Conservation (phyloP, 2,113 vertebrate genomes). For the Tragelaphus buxtoni region DNA sequence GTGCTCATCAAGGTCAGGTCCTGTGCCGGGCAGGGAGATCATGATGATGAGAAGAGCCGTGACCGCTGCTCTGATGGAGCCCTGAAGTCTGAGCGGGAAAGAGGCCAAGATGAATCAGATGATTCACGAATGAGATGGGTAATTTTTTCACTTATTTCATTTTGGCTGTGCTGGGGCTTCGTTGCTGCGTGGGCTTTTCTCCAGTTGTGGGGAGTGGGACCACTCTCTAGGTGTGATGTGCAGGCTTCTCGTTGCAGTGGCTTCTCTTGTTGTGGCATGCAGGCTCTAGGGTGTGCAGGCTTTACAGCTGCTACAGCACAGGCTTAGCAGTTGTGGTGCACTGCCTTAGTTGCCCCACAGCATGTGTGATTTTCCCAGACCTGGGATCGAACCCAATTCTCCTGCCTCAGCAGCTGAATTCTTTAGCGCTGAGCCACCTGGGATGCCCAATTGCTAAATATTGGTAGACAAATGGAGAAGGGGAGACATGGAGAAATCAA, state of each 20-base stretch:
- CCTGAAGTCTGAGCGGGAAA: background rate
- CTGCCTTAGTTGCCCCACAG: background rate
- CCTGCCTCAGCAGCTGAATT: background rate
- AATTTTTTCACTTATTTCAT: background rate
- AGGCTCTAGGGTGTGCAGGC: background rate
- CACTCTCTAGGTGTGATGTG: background rate
- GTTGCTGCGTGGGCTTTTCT: background rate
- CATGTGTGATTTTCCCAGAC: background rate
- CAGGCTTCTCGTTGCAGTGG: background rate
- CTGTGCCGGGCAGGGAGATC: background rate
- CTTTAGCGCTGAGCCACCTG: background rate
- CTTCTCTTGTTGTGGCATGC: background rate
- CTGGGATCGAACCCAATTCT: background rate
- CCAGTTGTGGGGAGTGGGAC: background rate
- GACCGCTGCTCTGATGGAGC: background rate
- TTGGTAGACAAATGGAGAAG: background rate
- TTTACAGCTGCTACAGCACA: rapidly evolving
- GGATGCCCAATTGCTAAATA: background rate
- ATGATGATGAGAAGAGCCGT: background rate
- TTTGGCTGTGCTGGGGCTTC: background rate
- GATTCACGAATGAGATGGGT: background rate
- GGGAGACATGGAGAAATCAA: background rate
- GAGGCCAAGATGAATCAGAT: background rate
- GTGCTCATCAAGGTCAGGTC: background rate
- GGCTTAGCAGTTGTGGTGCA: background rate